Conservation (phyloP, 2,113 vertebrate species). For the Alces alces region DNA sequence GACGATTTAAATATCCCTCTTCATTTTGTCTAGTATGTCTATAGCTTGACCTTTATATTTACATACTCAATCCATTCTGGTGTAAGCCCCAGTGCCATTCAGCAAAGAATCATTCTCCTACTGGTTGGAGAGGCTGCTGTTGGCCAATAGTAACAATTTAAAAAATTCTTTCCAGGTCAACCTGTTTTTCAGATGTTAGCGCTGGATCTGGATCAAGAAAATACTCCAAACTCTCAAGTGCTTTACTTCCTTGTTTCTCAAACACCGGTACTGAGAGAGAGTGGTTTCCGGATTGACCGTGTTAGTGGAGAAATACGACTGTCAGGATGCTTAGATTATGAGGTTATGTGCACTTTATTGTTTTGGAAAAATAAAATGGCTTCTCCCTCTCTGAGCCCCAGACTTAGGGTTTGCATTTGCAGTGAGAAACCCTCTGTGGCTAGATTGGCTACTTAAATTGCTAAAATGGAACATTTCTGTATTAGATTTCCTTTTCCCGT, state of each 20-base stretch:
- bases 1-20: background rate
- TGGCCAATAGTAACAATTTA: background rate
- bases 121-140: background rate
- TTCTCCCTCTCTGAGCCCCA: background rate
- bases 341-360: constrained; percentile 72
- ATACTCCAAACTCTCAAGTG: constrained; percentile 78
- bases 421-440: background rate
- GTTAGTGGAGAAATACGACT: constrained; percentile 61
- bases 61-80: background rate
- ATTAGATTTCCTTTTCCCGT: background rate
- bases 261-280: constrained; percentile 62
- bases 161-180: constrained; percentile 55
- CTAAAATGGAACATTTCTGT: background rate
- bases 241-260: constrained; percentile 76
- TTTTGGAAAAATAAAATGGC: background rate
- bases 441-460: background rate
- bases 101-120: background rate
- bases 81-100: background rate
- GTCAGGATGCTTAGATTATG: constrained; percentile 82
- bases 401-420: background rate
- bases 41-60: background rate
- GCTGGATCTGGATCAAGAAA: constrained; percentile 54
- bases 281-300: constrained; percentile 34
- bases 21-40: background rate
- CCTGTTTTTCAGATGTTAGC: constrained; percentile 74